These are phyloP conservation scores for Malurus cyaneus DNA, from an alignment of 2,113 vertebrate species.

Conservation along the genomic window DNA sequence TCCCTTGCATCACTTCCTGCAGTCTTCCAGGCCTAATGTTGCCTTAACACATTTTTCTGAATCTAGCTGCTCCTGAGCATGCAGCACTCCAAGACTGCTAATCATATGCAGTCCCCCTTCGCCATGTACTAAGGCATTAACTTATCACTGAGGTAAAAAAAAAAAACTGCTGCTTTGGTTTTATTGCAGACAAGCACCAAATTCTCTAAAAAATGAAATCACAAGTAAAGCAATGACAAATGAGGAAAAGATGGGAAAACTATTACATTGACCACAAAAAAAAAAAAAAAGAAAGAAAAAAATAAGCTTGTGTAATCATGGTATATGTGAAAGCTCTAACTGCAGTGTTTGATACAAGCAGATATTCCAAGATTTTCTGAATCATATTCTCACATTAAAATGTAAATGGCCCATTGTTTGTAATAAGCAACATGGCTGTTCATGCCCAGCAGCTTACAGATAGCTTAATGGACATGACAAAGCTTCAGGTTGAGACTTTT, in stretches of 20 bases:
- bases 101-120: not conserved
- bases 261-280: not conserved
- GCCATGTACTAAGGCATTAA: not conserved
- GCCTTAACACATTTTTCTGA: not conserved
- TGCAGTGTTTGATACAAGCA: not conserved
- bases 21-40: not conserved
- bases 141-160: not conserved
- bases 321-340: not conserved
- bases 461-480: not conserved
- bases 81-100: not conserved
- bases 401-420: accelerated
- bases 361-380: not conserved
- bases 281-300: not conserved
- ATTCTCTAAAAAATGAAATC: not conserved
- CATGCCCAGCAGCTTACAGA: not conserved
- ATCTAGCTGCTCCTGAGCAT: not conserved
- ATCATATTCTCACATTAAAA: not conserved
- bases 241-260: not conserved
- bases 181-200: not conserved
- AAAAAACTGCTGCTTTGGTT: not conserved
- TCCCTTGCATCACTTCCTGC: not conserved
- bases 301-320: no score
- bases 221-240: not conserved
- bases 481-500: not conserved
- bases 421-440: not conserved